These are phyloP conservation scores for Anthoscopus minutus DNA, from an alignment of 2,113 vertebrate genomes.

Conservation along the genomic window DNA sequence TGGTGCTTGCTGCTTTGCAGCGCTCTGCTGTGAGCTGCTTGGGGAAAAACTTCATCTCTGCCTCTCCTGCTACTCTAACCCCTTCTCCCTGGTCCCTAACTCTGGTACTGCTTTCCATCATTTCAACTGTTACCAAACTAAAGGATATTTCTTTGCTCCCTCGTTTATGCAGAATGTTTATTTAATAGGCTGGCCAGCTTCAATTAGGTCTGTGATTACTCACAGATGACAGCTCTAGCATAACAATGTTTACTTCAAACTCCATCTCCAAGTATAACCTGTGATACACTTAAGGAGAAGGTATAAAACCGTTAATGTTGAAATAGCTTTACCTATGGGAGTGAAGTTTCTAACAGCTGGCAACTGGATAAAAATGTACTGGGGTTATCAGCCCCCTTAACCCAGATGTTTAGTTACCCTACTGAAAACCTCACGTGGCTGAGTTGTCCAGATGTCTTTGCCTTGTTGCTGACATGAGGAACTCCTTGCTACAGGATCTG, in stretches of 20 bases:
- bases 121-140: constrained; percentile 31
- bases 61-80: background rate
- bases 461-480: background rate
- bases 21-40: background rate
- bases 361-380: background rate
- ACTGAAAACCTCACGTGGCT: background rate
- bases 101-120: background rate
- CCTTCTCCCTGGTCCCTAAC: background rate
- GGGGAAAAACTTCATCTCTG: background rate
- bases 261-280: constrained; percentile 18
- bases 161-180: constrained; percentile 47
- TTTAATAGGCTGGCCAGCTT: constrained; percentile 60
- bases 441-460: background rate
- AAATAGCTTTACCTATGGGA: background rate
- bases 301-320: background rate
- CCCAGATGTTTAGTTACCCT: background rate
- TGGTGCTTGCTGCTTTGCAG: background rate
- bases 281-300: constrained; percentile 34
- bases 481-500: background rate
- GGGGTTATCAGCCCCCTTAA: background rate
- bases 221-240: constrained; percentile 51
- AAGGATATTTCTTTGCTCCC: constrained; percentile 47
- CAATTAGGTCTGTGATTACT: constrained; percentile 56
- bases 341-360: background rate
- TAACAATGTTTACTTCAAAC: constrained; percentile 45